These are phyloP conservation scores for Turritopsis rubra DNA, from an alignment of 30 jellyfish, hydroid and myxozoan species.

Conservation along the genomic window DNA sequence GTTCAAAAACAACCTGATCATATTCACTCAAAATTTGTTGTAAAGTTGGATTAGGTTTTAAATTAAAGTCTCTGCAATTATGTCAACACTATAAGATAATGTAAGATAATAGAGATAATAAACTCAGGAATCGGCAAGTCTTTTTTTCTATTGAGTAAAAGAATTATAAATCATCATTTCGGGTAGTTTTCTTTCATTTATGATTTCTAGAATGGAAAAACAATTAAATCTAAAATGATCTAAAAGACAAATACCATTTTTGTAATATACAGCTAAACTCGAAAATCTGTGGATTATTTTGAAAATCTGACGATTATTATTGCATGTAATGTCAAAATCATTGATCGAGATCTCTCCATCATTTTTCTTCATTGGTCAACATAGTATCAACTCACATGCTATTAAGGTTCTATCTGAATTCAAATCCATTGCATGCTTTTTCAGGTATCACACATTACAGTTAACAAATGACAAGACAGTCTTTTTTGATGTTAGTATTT, in stretches of 20 bases:
- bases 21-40: neutral
- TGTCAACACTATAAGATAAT: neutral
- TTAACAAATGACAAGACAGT: neutral
- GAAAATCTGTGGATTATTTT: constrained; percentile 12
- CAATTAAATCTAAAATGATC: neutral
- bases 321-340: neutral
- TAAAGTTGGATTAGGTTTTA: neutral
- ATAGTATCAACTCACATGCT: neutral
- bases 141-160: neutral
- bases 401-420: neutral
- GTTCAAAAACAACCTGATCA: constrained; percentile 5
- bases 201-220: neutral
- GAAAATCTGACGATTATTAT: neutral
- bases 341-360: neutral
- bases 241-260: neutral
- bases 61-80: neutral
- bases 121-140: neutral
- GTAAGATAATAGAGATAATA: neutral
- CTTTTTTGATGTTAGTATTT: neutral
- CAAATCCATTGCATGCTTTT: neutral
- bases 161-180: neutral
- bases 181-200: neutral
- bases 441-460: neutral
- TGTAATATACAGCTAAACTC: neutral
- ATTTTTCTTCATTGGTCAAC: neutral